Evolutionary conservation across 2,797 vertebrate species (phyloP), one percentile per base, ranked within the genome.

Genomic region (Cebuella pygmaea): DNA sequence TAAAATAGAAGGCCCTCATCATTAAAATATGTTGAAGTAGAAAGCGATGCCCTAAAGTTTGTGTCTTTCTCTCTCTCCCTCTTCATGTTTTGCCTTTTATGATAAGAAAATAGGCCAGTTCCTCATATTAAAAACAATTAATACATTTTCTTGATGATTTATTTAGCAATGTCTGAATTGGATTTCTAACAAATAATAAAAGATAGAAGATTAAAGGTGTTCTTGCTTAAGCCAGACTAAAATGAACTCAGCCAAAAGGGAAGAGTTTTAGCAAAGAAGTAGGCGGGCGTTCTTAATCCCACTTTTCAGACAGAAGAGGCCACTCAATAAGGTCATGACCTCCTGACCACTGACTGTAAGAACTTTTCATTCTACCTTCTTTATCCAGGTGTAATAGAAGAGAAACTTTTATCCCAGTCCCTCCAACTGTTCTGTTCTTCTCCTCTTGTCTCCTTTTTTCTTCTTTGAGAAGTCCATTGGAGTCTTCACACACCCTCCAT

Each of bases 391-490:
- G 26, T 30, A 67, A 59, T 30, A 52, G 33, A 70, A 79, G 20
- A 39, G 72, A 1, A 36, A 15, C 14, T 74, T 91, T 44, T 48
- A 41, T 78, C 36, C 20, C 44, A 24, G 13, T 8, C 41, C 83
- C 33, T 39, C 20, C 24, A 26, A 41, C 7, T 8, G 36, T 52
- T 46, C 36, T 1, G 5, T 70, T 82, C 52, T 92, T 79, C 84
- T 46, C 74, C 27, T 92, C 88, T 84, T 52, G 22, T 44, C 36
- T 92, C 67, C 67, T 94, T 91, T 90, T 39, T 50, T 76, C 88
- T 97, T 74, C 88, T 95, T 95, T 90, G 61, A 95, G 79, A 93
- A 95, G 84, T 96, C 85, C 78, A 22, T 41, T 41, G 81, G 61
- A 91, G 30, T 57, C 75, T 87, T 90, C 64, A 59, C 61, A 64